Evolutionary conservation across 2,888 invertebrate genomes (phyloP).

Genomic region (Slavum lentiscoides): DNA sequence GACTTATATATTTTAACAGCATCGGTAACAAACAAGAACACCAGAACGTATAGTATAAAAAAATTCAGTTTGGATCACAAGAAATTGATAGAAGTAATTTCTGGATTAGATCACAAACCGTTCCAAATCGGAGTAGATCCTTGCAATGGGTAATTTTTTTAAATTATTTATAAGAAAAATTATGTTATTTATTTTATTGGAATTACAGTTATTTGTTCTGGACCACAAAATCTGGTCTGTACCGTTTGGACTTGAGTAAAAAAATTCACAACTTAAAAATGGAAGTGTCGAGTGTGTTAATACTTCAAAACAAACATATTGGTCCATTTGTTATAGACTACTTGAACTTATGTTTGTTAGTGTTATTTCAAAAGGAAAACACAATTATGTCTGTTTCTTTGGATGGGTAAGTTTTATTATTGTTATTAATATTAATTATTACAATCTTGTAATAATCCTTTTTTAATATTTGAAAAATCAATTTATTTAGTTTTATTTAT

Average conservation of each 20-base stretch:
- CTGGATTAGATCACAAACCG: slow-evolving; percentile 72
- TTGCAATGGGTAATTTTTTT: slow-evolving; percentile 75
- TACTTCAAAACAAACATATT: slow-evolving; percentile 70
- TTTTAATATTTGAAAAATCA: too few relatives aligned
- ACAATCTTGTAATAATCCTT: not conserved
- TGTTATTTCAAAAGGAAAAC: slow-evolving; percentile 74
- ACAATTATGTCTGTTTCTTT: slow-evolving; percentile 80
- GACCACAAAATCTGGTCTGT: slow-evolving; percentile 71
- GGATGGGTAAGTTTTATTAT: slow-evolving; percentile 69
- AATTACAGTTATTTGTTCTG: slow-evolving; percentile 76
- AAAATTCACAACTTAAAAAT: slow-evolving; percentile 75
- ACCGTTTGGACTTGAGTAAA: slow-evolving; percentile 75
- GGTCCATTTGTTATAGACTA: slow-evolving; percentile 83
- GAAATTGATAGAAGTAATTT: slow-evolving; percentile 71
- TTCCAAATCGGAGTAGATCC: slow-evolving; percentile 88
- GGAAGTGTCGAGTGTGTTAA: slow-evolving; percentile 67
- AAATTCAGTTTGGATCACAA: slow-evolving; percentile 76
- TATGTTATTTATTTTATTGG: not conserved
- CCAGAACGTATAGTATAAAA: slow-evolving; percentile 71
- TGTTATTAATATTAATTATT: too few relatives aligned
- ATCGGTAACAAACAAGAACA: slow-evolving; percentile 63
- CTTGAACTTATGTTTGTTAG: slow-evolving; percentile 76
- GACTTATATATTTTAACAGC: slow-evolving; percentile 82
- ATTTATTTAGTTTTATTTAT: slow-evolving; percentile 19
- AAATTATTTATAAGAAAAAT: not conserved